Evolutionary conservation across 2,113 vertebrate genomes (phyloP).

Genomic region (Sapayoa aenigma): DNA sequence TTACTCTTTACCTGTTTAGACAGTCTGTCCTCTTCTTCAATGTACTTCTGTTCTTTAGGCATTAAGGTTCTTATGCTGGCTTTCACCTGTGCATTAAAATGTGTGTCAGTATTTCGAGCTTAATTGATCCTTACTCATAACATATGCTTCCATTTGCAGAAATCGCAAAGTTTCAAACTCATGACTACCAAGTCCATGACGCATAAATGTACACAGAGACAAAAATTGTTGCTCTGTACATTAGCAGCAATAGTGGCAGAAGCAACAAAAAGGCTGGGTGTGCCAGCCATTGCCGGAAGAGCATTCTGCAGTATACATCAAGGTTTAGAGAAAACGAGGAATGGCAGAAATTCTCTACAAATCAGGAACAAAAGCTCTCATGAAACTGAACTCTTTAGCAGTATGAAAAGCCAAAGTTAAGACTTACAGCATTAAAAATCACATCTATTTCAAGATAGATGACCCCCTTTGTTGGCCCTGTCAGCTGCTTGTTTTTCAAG

Average conservation of each 20-base stretch:
- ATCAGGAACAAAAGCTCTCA: constrained; percentile 82
- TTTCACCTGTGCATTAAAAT: constrained; percentile 86
- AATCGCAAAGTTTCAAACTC: constrained; percentile 60
- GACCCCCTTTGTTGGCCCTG: constrained; percentile 99
- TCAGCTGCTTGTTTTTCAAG: constrained; percentile 99
- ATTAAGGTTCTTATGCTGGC: constrained; percentile 93
- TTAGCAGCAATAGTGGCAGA: constrained; percentile 19
- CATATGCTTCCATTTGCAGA: constrained; percentile 42
- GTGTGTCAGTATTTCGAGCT: constrained; percentile 61
- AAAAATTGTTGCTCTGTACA: not conserved
- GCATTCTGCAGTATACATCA: constrained; percentile 71
- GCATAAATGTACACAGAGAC: constrained; percentile 41
- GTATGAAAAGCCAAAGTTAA: constrained; percentile 87
- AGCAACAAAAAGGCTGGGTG: constrained; percentile 69
- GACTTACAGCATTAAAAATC: constrained; percentile 99
- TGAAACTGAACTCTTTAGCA: constrained; percentile 82
- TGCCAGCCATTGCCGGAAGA: constrained; percentile 75
- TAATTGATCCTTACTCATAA: constrained; percentile 24
- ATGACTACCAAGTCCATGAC: constrained; percentile 28
- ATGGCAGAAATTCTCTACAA: constrained; percentile 84
- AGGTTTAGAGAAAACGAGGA: constrained; percentile 77
- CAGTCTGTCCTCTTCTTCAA: constrained; percentile 95
- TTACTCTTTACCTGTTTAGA: constrained; percentile 94
- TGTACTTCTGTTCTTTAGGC: constrained; percentile 97
- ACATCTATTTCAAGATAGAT: constrained; percentile 99